Percentiles rank a stretch among this genome's conserved stretches.
Conservation (phyloP, 1,140 invertebrate species). For the Harlomillsia oculata region DNA sequence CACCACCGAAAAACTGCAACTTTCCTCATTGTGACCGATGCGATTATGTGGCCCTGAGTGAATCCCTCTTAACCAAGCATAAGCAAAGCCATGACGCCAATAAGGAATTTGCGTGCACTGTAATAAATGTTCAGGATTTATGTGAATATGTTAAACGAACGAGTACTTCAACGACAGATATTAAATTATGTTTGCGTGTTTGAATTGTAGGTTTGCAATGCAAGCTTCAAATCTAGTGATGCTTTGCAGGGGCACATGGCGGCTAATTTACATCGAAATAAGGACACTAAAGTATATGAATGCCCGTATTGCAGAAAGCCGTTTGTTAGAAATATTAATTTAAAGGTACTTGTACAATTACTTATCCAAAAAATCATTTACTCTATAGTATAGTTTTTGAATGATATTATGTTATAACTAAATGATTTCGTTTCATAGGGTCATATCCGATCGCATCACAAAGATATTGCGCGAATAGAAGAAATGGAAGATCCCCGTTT, state of each 20-base stretch:
- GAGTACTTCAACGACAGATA: neutral
- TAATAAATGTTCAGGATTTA: neutral
- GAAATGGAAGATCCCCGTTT: conserved; percentile 35
- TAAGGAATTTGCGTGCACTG: conserved; percentile 37
- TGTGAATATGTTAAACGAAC: no score
- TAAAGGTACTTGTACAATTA: conserved; percentile 42
- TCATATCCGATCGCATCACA: conserved; percentile 54
- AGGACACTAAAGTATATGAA: conserved; percentile 33
- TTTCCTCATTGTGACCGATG: conserved; percentile 68
- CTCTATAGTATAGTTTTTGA: neutral
- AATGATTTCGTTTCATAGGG: conserved; percentile 36
- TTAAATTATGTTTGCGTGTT: no score
- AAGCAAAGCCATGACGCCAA: conserved; percentile 36
- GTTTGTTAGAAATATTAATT: conserved; percentile 52
- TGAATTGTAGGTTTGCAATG: conserved; percentile 46
- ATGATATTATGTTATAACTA: neutral
- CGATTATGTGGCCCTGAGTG: conserved; percentile 59
- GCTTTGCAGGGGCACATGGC: conserved; percentile 46
- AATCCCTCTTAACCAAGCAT: conserved; percentile 56
- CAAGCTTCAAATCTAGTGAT: conserved; percentile 43
- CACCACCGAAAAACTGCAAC: conserved; percentile 54
- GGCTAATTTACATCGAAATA: conserved; percentile 32
- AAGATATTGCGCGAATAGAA: conserved; percentile 41
- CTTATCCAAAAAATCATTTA: neutral
- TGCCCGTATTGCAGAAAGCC: conserved; percentile 59